These are phyloP conservation scores for Castor canadensis DNA, from an alignment of 2,113 vertebrate genomes.

Conservation along the genomic window DNA sequence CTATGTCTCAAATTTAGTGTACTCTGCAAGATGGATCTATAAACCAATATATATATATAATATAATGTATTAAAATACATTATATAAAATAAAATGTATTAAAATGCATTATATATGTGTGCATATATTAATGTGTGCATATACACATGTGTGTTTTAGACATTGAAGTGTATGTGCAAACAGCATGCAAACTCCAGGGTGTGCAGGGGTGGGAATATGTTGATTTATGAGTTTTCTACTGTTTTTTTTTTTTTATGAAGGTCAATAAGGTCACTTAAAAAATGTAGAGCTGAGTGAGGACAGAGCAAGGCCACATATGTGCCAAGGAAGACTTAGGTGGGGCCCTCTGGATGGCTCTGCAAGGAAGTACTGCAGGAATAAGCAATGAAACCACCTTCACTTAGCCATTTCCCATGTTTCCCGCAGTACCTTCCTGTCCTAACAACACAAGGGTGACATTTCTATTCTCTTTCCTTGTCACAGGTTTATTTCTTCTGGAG, in stretches of 20 bases:
- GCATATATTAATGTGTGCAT: background rate
- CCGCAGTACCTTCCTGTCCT: background rate
- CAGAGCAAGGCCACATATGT: rapidly evolving
- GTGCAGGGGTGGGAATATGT: background rate
- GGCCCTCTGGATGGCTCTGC: background rate
- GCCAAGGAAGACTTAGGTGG: rapidly evolving
- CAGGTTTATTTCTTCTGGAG: background rate
- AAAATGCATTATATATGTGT: no score
- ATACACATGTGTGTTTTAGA: background rate
- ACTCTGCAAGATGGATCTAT: background rate
- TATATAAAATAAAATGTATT: no score
- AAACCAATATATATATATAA: no score
- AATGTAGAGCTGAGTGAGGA: background rate
- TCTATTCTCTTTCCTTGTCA: background rate
- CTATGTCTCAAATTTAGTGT: background rate
- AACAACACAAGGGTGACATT: background rate
- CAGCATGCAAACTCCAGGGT: no score
- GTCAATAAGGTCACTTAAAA: background rate
- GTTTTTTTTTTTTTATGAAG: background rate
- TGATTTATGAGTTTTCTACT: background rate
- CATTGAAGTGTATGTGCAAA: background rate
- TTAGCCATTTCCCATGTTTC: rapidly evolving
- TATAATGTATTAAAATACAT: background rate
- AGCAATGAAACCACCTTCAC: background rate
- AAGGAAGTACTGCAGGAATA: background rate